Evolutionary conservation across 2,113 vertebrate species (phyloP), one percentile per base, ranked within the genome.

Genomic region (Triplophysa rosa): DNA sequence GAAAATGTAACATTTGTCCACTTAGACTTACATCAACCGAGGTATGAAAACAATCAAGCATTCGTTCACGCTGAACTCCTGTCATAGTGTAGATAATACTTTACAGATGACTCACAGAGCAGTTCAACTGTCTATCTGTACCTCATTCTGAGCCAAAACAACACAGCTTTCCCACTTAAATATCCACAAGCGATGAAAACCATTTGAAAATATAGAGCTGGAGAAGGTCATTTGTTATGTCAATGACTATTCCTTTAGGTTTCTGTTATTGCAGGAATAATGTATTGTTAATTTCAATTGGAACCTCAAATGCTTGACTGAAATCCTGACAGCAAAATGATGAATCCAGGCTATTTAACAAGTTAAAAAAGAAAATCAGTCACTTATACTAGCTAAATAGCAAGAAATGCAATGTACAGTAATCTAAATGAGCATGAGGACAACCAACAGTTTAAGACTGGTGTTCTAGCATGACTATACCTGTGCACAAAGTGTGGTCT

Each of bases 41-140:
- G 19, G n/a, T 40, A 59, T 42, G 59, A 62, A 63, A 63, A 75
- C 72, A 75, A 49, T 49, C 47, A 49, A 64, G 17, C 16, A 4
- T 75, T 47, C 59, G 54, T 29, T 65, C 61, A 64, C 1, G 19
- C 61, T 52, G 3, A 49, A 64, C 23, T 14, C 17, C 45, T 63
- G 59, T 63, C 59, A 49, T n/a, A 29, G 13, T 63, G 59, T 29
- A 26, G 59, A 49, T 75, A 75, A 63, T 49, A 29, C 40, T 75
- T 75, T 29, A 64, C 72, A 75, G 72, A 75, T 64, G 72, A 40
- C 40, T 14, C 1, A 14, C 72, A 63, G 42, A 75, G 33, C 58
- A 61, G 37, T 61, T 73, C 68, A 69, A 52, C 23, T 49, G 49
- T 70, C 70, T 74, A 62, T 75, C 59, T 49, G 23, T 45, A 63